These are phyloP conservation scores for Torymus tubicola DNA, from an alignment of 2,888 invertebrate species.

Conservation along the genomic window DNA sequence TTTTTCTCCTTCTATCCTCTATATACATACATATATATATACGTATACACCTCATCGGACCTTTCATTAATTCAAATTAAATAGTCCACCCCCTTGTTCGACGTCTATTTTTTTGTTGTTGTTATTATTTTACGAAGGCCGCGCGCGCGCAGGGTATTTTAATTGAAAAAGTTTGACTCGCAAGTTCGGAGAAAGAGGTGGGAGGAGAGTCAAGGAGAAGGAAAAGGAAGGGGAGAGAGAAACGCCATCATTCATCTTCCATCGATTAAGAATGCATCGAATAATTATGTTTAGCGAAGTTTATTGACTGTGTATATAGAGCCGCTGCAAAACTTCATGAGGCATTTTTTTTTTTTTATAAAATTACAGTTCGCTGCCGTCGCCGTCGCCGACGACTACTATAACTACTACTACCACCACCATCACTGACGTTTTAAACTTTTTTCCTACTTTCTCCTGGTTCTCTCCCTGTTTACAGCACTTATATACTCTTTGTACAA, in stretches of 20 bases:
- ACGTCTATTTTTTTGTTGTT: constrained; percentile 34
- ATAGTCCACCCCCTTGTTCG: constrained; percentile 15
- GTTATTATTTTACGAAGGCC: constrained; percentile 51
- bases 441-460: not conserved
- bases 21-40: too few relatives aligned
- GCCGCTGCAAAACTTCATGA: constrained; percentile 17
- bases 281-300: constrained; percentile 56
- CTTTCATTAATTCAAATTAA: constrained; percentile 51
- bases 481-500: constrained; percentile 15
- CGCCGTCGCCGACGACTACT: constrained; percentile 27
- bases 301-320: constrained; percentile 44
- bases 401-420: constrained; percentile 12
- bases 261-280: constrained; percentile 58
- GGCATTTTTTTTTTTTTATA: constrained; percentile 38
- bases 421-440: not conserved
- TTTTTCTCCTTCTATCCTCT: too few relatives aligned
- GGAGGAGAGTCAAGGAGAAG: too few relatives aligned
- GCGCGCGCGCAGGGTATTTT: constrained; percentile 37
- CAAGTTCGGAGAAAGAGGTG: too few relatives aligned
- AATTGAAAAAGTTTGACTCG: constrained; percentile 55
- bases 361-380: constrained; percentile 36
- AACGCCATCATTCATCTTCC: constrained; percentile 51
- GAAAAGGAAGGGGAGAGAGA: constrained; percentile 13
- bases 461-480: not conserved
- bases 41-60: not conserved